Evolutionary conservation across 2,797 vertebrate genomes (phyloP).

Genomic region (Octomys mimax): DNA sequence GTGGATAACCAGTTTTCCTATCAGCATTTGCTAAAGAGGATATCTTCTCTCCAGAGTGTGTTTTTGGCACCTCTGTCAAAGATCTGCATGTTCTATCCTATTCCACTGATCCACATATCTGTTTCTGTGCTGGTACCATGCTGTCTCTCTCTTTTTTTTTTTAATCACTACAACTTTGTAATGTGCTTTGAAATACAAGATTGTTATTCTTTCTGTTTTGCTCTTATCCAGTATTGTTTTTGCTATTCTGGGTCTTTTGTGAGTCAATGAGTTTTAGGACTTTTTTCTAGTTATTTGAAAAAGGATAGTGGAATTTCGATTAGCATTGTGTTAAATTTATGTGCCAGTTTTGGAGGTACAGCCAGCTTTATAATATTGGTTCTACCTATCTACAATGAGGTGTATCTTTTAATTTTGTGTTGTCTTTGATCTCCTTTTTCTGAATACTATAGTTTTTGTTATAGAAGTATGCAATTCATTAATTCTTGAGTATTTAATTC

Average conservation of each 20-base stretch:
- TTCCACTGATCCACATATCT: not conserved
- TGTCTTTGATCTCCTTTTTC: too few relatives aligned
- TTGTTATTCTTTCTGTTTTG: not conserved
- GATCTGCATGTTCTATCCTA: not conserved
- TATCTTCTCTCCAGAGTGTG: not conserved
- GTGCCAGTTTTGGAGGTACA: not conserved
- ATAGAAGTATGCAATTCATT: too few relatives aligned
- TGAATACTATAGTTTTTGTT: too few relatives aligned
- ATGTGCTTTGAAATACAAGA: not conserved
- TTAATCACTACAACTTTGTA: not conserved
- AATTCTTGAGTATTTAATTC: too few relatives aligned
- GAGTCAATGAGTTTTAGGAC: not conserved
- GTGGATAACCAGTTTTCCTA: not conserved
- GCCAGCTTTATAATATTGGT: not conserved
- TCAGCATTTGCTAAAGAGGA: not conserved
- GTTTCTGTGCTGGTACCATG: not conserved
- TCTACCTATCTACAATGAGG: too few relatives aligned
- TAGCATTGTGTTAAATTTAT: not conserved
- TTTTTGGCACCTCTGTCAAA: not conserved
- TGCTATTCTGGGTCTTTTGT: not conserved
- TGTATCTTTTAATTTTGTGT: too few relatives aligned
- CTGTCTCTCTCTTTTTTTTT: not conserved
- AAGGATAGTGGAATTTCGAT: not conserved
- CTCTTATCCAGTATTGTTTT: not conserved
- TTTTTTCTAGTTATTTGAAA: not conserved